Conservation (phyloP, 2,113 vertebrate genomes). For the Balaenoptera acutorostrata region DNA sequence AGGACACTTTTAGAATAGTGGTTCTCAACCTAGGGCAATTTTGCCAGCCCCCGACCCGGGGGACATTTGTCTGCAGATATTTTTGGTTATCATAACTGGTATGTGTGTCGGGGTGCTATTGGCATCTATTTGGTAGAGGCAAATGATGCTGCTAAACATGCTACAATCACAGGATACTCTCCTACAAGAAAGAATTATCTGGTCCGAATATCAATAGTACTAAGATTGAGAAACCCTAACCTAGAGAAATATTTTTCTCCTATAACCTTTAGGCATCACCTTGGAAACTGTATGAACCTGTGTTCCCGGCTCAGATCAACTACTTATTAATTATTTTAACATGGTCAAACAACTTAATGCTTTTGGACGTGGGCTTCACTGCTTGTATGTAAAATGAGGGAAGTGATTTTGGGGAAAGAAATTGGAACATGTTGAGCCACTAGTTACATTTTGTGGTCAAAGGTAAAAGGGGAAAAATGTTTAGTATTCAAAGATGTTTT, state of each 20-base stretch:
- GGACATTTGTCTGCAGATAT: neutral
- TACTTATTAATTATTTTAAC: neutral
- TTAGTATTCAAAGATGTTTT: neutral
- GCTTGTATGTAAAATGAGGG: neutral
- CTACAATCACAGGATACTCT: neutral
- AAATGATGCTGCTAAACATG: neutral
- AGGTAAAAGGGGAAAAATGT: neutral
- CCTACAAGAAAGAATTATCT: neutral
- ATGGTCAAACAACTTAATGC: neutral
- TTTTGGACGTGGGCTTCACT: neutral
- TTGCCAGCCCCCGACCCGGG: fast-evolving
- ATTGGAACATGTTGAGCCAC: neutral
- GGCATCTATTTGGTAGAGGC: neutral
- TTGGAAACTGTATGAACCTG: neutral
- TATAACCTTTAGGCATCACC: neutral
- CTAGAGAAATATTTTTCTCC: neutral
- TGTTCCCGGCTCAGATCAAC: neutral
- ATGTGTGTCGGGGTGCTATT: neutral
- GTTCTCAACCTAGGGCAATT: neutral
- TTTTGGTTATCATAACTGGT: neutral
- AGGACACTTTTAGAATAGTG: neutral
- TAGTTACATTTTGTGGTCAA: neutral
- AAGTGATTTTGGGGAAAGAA: neutral
- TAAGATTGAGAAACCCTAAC: neutral
- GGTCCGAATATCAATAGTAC: neutral